Evolutionary conservation across 1,140 invertebrate species (phyloP).

Genomic region (Drosophila repletoides): DNA sequence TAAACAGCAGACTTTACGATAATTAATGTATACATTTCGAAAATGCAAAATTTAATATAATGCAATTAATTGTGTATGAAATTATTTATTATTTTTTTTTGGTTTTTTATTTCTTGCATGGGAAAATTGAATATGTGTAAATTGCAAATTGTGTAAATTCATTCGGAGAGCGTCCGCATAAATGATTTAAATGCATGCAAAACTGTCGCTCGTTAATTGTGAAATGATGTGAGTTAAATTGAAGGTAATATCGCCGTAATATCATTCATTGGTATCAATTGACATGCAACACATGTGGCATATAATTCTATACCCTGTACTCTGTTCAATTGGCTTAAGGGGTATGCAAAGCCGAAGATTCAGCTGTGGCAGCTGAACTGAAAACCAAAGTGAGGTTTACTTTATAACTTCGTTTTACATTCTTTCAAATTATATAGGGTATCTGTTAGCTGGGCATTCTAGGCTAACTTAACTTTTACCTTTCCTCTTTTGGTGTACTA

Average conservation of each 20-base stretch:
- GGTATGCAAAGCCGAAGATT: too few species aligned
- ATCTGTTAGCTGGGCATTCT: neutral
- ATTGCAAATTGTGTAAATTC: slow-evolving; percentile 10
- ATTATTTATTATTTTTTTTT: slow-evolving; percentile 14
- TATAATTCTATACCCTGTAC: slow-evolving; percentile 5
- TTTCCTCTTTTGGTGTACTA: neutral
- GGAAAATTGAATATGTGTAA: slow-evolving; percentile 14
- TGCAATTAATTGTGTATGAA: slow-evolving; percentile 28
- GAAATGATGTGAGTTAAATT: slow-evolving; percentile 25
- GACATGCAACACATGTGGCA: slow-evolving; percentile 50
- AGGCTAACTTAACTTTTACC: neutral
- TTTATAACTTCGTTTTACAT: too few species aligned
- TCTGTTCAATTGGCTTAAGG: neutral
- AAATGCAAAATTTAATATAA: slow-evolving; percentile 13
- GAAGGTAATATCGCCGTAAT: slow-evolving; percentile 9
- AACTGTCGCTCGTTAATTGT: slow-evolving; percentile 19
- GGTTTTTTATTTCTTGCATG: slow-evolving; percentile 8
- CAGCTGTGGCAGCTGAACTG: too few species aligned
- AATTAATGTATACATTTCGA: slow-evolving; percentile 13
- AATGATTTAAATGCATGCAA: slow-evolving; percentile 27
- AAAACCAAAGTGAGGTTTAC: too few species aligned
- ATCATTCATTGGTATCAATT: slow-evolving; percentile 50
- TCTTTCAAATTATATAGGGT: too few species aligned
- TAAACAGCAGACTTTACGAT: neutral
- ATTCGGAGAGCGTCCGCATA: neutral